phyloP scores from a whole-genome alignment of 1,140 invertebrate species.

The Drosophila burlai region DNA sequence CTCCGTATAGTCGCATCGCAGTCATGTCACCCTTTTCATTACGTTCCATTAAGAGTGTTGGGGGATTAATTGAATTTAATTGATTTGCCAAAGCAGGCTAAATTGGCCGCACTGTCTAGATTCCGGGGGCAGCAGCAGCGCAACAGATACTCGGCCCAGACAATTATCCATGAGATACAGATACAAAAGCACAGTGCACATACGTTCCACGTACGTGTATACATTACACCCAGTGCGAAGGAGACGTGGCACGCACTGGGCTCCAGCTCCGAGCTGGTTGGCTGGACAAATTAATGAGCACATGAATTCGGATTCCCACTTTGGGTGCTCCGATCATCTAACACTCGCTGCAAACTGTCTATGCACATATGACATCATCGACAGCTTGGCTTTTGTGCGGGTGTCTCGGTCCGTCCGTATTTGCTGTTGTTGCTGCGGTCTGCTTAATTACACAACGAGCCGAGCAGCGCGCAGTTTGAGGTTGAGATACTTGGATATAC shows the following conservation, averaged over 20 bases:
- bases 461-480: conserved; percentile 52
- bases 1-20: conserved; percentile 56
- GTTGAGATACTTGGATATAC: conserved; percentile 37
- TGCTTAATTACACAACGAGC: conserved; percentile 73
- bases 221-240: conserved; percentile 54
- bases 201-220: conserved; percentile 29
- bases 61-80: conserved; percentile 85
- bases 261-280: conserved; percentile 34
- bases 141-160: conserved; percentile 66
- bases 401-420: conserved; percentile 28
- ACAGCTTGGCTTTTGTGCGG: conserved; percentile 65
- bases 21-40: conserved; percentile 85
- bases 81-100: conserved; percentile 85
- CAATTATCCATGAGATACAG: conserved; percentile 61
- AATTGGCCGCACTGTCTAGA: conserved; percentile 85
- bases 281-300: conserved; percentile 77
- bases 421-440: conserved; percentile 40
- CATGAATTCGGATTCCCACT: conserved; percentile 75
- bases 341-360: conserved; percentile 75
- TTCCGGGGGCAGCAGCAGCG: conserved; percentile 58
- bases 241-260: conserved; percentile 45
- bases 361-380: conserved; percentile 74
- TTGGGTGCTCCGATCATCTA: conserved; percentile 73
- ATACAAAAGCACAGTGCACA: neutral
- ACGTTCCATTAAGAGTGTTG: conserved; percentile 84